phyloP scores from a whole-genome alignment of 2,113 vertebrate genomes.

The Deroptyus accipitrinus region DNA sequence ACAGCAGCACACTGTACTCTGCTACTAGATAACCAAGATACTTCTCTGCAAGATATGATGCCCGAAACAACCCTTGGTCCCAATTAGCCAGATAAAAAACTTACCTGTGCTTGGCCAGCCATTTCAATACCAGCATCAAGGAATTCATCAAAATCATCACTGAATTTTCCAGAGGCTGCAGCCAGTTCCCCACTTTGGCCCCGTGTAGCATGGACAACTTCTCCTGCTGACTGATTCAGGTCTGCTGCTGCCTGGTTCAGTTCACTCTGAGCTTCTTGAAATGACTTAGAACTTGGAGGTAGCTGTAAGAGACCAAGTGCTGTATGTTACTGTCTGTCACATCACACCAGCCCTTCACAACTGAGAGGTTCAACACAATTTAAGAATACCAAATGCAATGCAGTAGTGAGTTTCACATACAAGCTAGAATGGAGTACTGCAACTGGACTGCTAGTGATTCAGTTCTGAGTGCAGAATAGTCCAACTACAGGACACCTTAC shows the following conservation, averaged over 20 bases:
- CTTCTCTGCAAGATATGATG: background rate
- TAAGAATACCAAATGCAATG: background rate
- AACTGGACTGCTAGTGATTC: background rate
- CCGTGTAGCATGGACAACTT: slow-evolving; percentile 94
- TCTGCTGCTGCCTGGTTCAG: slow-evolving; percentile 97
- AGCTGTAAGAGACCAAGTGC: slow-evolving; percentile 74
- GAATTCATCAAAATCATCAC: slow-evolving; percentile 97
- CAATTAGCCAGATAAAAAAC: background rate
- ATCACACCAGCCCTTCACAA: background rate
- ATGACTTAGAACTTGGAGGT: slow-evolving; percentile 91
- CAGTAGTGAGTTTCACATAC: background rate
- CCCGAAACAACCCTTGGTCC: background rate
- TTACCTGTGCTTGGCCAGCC: slow-evolving; percentile 96
- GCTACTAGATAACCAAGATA: background rate
- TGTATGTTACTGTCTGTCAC: background rate
- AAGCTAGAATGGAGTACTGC: background rate
- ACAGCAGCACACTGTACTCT: background rate
- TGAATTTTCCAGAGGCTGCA: slow-evolving; percentile 95
- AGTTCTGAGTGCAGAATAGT: background rate
- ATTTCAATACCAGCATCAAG: slow-evolving; percentile 98
- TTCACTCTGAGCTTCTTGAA: slow-evolving; percentile 97
- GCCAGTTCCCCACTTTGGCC: slow-evolving; percentile 93
- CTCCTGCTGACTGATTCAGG: slow-evolving; percentile 96
- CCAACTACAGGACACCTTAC: background rate
- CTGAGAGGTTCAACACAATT: background rate